Percentiles rank a stretch among this genome's conserved stretches.
Evolutionary conservation across 2,113 vertebrate species (phyloP).

Genomic region (Hoplias malabaricus): DNA sequence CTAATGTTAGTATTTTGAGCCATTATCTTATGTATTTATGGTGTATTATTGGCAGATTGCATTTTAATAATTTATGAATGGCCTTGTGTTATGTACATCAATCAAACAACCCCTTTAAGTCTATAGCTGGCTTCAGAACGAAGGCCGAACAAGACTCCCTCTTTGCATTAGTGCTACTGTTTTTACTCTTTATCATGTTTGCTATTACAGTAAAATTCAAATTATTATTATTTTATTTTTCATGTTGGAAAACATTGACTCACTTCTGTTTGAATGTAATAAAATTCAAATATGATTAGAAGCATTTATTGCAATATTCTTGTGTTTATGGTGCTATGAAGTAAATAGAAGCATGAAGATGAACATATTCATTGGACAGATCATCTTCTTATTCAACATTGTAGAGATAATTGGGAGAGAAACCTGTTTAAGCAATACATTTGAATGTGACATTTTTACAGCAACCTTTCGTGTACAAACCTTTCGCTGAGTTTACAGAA

Average conservation of each 20-base stretch:
- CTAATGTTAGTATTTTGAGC: neutral
- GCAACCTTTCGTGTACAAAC: no score
- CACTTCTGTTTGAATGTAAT: neutral
- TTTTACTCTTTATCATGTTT: neutral
- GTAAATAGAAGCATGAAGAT: neutral
- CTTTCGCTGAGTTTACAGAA: no score
- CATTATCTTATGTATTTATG: slow-evolving; percentile 11
- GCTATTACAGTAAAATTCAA: neutral
- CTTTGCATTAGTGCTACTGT: neutral
- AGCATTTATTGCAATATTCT: neutral
- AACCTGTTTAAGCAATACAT: no score
- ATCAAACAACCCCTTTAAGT: neutral
- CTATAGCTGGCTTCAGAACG: neutral
- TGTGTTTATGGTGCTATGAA: neutral
- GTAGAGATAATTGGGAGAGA: no score
- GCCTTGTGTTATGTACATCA: slow-evolving; percentile 7
- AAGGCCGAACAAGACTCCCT: neutral
- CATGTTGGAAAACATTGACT: neutral
- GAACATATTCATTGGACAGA: neutral
- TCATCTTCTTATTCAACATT: no score
- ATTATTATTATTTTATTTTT: neutral
- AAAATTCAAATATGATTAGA: neutral
- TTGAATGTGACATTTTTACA: no score
- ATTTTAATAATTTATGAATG: slow-evolving; percentile 16
- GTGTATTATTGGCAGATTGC: neutral